Evolutionary conservation across 2,888 invertebrate genomes (phyloP).

Genomic region (Scaeva pyrastri): DNA sequence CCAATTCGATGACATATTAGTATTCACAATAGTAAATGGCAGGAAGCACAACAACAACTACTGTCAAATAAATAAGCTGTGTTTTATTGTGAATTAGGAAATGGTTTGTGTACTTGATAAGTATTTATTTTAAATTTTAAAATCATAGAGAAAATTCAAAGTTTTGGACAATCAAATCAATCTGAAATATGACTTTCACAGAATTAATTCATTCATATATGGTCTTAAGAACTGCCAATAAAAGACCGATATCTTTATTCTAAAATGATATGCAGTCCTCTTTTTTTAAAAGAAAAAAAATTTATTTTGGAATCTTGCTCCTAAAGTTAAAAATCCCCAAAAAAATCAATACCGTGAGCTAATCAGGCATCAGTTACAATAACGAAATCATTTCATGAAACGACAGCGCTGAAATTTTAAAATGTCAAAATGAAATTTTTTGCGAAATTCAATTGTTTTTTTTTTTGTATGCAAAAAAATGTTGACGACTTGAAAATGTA

Average conservation of each 20-base stretch:
- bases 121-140: neutral
- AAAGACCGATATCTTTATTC: too few relatives aligned
- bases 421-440: conserved; percentile 8
- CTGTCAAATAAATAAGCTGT: neutral
- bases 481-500: neutral
- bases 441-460: conserved; percentile 23
- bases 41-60: neutral
- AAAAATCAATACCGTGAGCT: too few relatives aligned
- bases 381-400: neutral
- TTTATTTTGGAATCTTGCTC: too few relatives aligned
- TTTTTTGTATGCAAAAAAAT: neutral
- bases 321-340: too few relatives aligned
- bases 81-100: neutral
- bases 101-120: neutral
- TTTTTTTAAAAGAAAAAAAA: too few relatives aligned
- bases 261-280: too few relatives aligned
- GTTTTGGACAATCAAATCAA: too few relatives aligned
- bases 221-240: too few relatives aligned
- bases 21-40: conserved; percentile 18
- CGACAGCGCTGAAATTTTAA: conserved; percentile 7
- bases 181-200: too few relatives aligned
- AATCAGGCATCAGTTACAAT: neutral
- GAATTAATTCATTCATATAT: too few relatives aligned
- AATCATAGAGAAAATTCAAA: neutral
- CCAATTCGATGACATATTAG: neutral